These are phyloP conservation scores for Panagrolaimus sp. DNA, from an alignment of 1,140 invertebrate genomes.

Conservation along the genomic window DNA sequence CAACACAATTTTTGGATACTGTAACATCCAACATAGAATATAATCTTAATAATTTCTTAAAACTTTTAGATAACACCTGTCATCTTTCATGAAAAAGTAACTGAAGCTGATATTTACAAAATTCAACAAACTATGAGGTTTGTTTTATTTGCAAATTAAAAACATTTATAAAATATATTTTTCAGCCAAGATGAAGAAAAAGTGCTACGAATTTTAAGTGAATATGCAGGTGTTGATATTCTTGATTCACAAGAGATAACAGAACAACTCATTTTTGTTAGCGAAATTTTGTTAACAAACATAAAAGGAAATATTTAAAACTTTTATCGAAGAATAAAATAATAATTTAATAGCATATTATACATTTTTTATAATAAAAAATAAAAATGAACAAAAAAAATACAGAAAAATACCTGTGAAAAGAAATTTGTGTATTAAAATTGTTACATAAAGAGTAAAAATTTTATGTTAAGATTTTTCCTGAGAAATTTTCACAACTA, in stretches of 20 bases:
- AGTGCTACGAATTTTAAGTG: slow-evolving; percentile 28
- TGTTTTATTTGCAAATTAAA: neutral
- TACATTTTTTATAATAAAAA: no score
- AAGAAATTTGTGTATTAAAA: no score
- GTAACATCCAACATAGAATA: neutral
- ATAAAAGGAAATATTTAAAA: neutral
- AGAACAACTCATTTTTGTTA: slow-evolving; percentile 22
- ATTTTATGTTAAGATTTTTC: no score
- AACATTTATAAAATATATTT: neutral
- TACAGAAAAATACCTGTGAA: no score
- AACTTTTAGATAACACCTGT: slow-evolving; percentile 11
- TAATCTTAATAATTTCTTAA: neutral
- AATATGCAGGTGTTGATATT: slow-evolving; percentile 31
- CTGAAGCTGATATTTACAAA: neutral
- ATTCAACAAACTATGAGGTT: neutral
- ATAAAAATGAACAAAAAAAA: no score
- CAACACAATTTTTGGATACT: slow-evolving; percentile 26
- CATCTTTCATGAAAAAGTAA: neutral
- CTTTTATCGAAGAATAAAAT: no score
- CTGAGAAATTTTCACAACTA: no score
- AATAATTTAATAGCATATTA: no score
- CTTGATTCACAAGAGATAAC: slow-evolving; percentile 31
- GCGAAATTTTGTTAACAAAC: neutral
- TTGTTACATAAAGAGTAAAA: no score
- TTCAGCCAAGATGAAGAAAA: slow-evolving; percentile 28